Conservation (phyloP, 2,113 vertebrate species). For the Tychaedon coryphoeus region DNA sequence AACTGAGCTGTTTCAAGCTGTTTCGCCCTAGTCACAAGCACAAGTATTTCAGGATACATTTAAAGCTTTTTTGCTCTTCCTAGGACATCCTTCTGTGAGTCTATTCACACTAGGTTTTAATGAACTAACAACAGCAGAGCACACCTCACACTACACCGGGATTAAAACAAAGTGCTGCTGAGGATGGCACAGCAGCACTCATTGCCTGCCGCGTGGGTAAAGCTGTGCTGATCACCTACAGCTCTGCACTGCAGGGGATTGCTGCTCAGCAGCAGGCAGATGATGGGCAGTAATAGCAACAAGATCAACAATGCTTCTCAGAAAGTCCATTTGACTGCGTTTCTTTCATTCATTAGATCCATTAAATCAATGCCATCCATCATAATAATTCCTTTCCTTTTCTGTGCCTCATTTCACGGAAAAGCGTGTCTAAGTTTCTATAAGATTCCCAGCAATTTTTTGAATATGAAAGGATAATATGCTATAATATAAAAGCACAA, state of each 20-base stretch:
- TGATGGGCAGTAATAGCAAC: background rate
- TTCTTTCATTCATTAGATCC: background rate
- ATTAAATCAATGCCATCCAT: background rate
- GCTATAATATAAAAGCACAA: constrained; percentile 1
- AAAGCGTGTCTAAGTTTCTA: constrained; percentile 19
- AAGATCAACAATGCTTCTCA: background rate
- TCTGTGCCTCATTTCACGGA: constrained; percentile 34
- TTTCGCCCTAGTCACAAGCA: background rate
- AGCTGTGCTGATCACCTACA: background rate
- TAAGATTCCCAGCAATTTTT: constrained; percentile 33
- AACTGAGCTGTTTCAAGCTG: background rate
- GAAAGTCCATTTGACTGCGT: background rate
- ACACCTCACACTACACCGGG: rapidly evolving
- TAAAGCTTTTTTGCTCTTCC: background rate
- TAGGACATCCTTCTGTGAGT: background rate
- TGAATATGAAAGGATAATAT: background rate
- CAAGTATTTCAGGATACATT: background rate
- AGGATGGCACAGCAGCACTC: background rate
- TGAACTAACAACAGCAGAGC: background rate
- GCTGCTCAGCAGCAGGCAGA: background rate
- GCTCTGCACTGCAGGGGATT: background rate
- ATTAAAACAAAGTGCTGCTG: background rate
- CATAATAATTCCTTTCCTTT: background rate
- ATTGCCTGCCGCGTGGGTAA: background rate
- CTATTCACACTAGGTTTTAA: background rate